Conservation (phyloP, 2,888 invertebrate genomes). For the Nemurella pictetii region DNA sequence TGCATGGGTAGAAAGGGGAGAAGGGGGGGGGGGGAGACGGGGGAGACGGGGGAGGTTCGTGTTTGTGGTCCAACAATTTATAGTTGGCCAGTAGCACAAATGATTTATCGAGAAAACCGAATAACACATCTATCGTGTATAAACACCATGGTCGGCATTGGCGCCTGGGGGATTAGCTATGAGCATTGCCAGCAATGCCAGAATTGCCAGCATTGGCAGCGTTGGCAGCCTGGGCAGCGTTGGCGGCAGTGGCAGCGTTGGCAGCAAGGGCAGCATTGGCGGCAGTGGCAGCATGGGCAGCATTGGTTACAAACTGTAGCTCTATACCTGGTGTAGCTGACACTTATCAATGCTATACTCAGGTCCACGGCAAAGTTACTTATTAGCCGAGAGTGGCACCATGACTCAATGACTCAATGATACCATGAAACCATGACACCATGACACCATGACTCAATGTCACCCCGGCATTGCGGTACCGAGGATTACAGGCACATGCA, state of each 20-base stretch:
- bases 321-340: neutral
- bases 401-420: too few species aligned
- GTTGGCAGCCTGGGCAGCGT: too few species aligned
- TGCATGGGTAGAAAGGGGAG: conserved; percentile 3
- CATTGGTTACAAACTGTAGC: too few species aligned
- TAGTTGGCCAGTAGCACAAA: conserved; percentile 29
- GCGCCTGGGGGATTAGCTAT: neutral
- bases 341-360: neutral
- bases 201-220: neutral
- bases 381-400: too few species aligned
- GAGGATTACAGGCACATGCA: too few species aligned
- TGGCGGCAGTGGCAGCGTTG: neutral
- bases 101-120: conserved; percentile 32
- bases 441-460: too few species aligned
- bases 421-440: too few species aligned
- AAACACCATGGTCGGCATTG: conserved; percentile 19
- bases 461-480: too few species aligned
- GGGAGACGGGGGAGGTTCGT: neutral
- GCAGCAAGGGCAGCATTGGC: neutral
- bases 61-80: conserved; percentile 31
- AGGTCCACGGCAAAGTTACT: neutral
- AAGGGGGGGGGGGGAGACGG: conserved; percentile 5
- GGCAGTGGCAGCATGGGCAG: neutral
- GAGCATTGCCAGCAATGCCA: neutral
- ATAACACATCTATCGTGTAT: conserved; percentile 31